Base-by-base conservation (phyloP, 1,140 invertebrate genomes). In the Meloidogyne chitwoodi region DNA sequence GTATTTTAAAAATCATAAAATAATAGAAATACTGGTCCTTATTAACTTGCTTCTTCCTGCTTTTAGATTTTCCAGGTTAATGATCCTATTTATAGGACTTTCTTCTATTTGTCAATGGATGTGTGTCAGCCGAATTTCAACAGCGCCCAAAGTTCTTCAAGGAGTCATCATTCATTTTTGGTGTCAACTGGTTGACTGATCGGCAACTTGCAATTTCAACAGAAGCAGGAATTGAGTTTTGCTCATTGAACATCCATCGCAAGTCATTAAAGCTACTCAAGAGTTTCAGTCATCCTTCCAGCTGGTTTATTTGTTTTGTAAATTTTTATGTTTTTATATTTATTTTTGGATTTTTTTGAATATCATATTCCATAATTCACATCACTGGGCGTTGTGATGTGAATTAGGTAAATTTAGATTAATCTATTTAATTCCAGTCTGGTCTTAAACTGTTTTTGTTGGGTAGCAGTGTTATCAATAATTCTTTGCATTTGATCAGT, bases 231-330 rank as follows among this genome's bases (percentile, higher is more conserved):
- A 34, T 61, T 64, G 71, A 73, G 24, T 73, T 73, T 31, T 64
- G 34, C 22, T 65, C n/a, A 34, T 61, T 73, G 5, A 64, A 73
- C n/a, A 22, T 38, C n/a, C 56, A 73, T 34, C 31, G 38, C 11
- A 61, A 64, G 22, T n/a, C 48, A 22, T 31, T 73, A 24, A 73
- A 73, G 14, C 11, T 63, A 12, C 31, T 64, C 56, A 41, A 73
- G n/a, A 41, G 24, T 41, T 63, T 73, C 19, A 48, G 22, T 16
- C 41, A 31, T 34, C 22, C 22, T 38, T 29, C 64, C 24, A 34
- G 34, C 5, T 73, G 71, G 71, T 64, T 29, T 38, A 65, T 61
- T 38, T 73, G 34, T 31, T 27, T 63, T 73, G 71, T 73, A 64
- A 73, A 38, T 12, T 70, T 70, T 24, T 24, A 31, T n/a, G 41